Evolutionary conservation across 2,113 vertebrate genomes (phyloP).

Genomic region (Boulengerochromis microlepis): DNA sequence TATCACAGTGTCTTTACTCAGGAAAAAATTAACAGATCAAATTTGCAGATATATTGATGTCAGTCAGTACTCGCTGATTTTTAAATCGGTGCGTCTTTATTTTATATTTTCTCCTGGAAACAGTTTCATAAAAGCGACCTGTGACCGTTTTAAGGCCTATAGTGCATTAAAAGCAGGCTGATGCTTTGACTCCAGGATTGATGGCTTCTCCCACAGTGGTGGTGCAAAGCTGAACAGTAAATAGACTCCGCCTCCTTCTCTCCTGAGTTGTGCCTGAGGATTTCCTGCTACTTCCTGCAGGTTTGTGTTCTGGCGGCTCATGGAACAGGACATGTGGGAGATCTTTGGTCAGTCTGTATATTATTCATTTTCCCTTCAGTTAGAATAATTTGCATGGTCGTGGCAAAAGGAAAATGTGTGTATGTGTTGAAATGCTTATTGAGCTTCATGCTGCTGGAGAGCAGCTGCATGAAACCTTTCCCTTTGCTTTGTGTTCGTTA

Average conservation of each 20-base stretch:
- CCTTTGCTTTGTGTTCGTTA: neutral
- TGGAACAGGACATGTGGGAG: conserved; percentile 44
- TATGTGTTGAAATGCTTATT: neutral
- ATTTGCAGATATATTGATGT: neutral
- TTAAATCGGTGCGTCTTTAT: neutral
- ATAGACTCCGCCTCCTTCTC: neutral
- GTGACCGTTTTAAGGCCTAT: accelerated
- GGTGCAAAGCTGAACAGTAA: neutral
- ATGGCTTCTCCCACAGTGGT: neutral
- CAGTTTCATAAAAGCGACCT: accelerated
- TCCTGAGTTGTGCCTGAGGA: neutral
- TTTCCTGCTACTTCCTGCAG: conserved; percentile 26
- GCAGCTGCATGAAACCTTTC: neutral
- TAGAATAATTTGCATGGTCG: neutral
- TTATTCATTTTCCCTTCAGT: neutral
- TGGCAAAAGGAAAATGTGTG: neutral
- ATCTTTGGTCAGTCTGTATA: conserved; percentile 49
- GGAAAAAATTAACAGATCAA: neutral
- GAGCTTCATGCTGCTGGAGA: neutral
- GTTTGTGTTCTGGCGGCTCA: conserved; percentile 26
- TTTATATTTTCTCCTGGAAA: neutral
- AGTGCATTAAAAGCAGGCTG: neutral
- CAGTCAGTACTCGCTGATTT: neutral
- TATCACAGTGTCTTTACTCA: accelerated
- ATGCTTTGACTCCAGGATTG: neutral